Percentiles rank a stretch among this genome's conserved stretches.
These are phyloP conservation scores for Macrostomum cliftonense DNA, from an alignment of 2,888 invertebrate genomes.

Conservation along the genomic window DNA sequence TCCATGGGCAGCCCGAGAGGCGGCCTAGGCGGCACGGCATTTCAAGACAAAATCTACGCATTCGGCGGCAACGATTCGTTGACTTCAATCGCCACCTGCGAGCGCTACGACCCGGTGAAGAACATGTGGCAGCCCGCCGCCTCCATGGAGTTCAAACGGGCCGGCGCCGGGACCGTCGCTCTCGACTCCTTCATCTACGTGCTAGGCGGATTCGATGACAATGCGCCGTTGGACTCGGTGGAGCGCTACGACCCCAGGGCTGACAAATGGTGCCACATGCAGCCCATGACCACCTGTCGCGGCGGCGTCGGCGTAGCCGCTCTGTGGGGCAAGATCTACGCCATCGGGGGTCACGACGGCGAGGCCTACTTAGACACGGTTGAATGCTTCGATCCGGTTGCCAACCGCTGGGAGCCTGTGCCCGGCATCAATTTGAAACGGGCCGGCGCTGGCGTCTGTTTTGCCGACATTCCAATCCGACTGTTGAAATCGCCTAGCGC, in stretches of 20 bases:
- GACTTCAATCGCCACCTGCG: slow-evolving; percentile 39
- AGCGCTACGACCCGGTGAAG: slow-evolving; percentile 38
- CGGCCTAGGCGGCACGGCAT: slow-evolving; percentile 38
- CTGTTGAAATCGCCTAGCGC: too few relatives aligned
- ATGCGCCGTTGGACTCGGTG: slow-evolving; percentile 22
- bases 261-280: slow-evolving; percentile 14
- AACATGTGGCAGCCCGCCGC: slow-evolving; percentile 39
- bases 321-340: slow-evolving; percentile 28
- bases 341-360: slow-evolving; percentile 31
- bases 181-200: slow-evolving; percentile 39
- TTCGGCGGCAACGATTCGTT: slow-evolving; percentile 42
- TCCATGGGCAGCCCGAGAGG: slow-evolving; percentile 39
- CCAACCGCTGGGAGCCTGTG: slow-evolving; percentile 17
- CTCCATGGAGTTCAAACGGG: slow-evolving; percentile 38
- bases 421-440: slow-evolving; percentile 22
- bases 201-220: slow-evolving; percentile 33
- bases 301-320: slow-evolving; percentile 32
- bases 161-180: slow-evolving; percentile 41
- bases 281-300: slow-evolving; percentile 13
- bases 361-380: slow-evolving; percentile 16
- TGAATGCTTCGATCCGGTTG: slow-evolving; percentile 11
- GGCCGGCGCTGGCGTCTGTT: slow-evolving; percentile 21
- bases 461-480: slow-evolving; percentile 12
- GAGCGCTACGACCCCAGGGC: slow-evolving; percentile 13
- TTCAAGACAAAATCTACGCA: slow-evolving; percentile 36